Evolutionary conservation across 2,113 vertebrate genomes (phyloP).

Genomic region (Epinephelus lanceolatus): DNA sequence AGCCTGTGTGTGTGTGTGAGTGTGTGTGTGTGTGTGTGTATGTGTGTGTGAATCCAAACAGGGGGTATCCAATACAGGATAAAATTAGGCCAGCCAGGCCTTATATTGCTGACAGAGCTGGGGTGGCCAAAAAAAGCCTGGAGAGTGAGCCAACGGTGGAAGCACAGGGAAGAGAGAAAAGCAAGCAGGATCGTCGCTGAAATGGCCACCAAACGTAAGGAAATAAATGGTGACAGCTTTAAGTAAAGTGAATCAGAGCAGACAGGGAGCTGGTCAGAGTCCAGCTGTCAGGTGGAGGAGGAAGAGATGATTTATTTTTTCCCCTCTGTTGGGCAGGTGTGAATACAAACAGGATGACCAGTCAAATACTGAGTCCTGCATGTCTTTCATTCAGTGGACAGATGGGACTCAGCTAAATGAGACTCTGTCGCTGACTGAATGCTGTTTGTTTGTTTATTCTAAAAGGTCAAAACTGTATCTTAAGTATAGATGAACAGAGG

Average conservation of each 20-base stretch:
- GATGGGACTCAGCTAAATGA: slow-evolving; percentile 52
- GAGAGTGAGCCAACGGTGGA: slow-evolving; percentile 60
- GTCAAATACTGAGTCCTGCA: slow-evolving; percentile 35
- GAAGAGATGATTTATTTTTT: slow-evolving; percentile 1
- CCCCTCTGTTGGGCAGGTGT: slow-evolving; percentile 35
- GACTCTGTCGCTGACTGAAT: slow-evolving; percentile 45
- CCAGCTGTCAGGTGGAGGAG: slow-evolving; percentile 47
- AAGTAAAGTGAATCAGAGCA: slow-evolving; percentile 24
- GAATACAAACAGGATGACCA: slow-evolving; percentile 35
- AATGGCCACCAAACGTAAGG: slow-evolving; percentile 87
- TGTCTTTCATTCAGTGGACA: slow-evolving; percentile 57
- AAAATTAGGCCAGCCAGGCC: slow-evolving; percentile 85
- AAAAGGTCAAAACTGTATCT: slow-evolving; percentile 4
- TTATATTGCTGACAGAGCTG: slow-evolving; percentile 84
- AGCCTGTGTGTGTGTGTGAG: slow-evolving; percentile 13
- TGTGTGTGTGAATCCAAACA: slow-evolving; percentile 63
- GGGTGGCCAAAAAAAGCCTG: slow-evolving; percentile 85
- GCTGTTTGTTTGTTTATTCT: slow-evolving; percentile 32
- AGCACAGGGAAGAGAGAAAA: slow-evolving; percentile 64
- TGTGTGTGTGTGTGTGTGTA: slow-evolving; percentile 18
- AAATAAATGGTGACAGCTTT: slow-evolving; percentile 53
- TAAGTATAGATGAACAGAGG: not conserved
- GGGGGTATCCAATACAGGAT: slow-evolving; percentile 84
- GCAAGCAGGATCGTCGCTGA: slow-evolving; percentile 68
- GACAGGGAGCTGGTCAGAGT: slow-evolving; percentile 4